Percentiles rank a stretch among this genome's conserved stretches.
phyloP scores from a whole-genome alignment of 2,888 invertebrate genomes.

The Cantharis flavilabris region DNA sequence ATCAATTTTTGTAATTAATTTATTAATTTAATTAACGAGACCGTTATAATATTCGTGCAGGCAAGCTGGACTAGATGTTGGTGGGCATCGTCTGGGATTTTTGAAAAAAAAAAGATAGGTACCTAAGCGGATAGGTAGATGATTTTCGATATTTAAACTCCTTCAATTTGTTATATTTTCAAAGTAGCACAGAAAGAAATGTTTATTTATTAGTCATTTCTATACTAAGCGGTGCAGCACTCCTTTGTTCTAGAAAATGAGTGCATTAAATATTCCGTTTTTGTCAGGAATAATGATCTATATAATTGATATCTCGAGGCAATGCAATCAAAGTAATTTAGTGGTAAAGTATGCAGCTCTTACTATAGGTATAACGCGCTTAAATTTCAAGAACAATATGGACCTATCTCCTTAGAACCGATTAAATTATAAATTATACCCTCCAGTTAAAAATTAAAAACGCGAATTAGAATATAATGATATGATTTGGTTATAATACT shows the following conservation, averaged over 20 bases:
- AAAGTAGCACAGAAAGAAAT: constrained; percentile 6
- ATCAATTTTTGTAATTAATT: constrained; percentile 27
- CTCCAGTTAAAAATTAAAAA: constrained; percentile 31
- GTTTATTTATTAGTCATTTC: constrained; percentile 13
- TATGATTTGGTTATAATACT: constrained; percentile 1
- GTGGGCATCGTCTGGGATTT: background rate
- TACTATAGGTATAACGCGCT: constrained; percentile 44
- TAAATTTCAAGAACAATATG: constrained; percentile 54
- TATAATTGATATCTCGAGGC: constrained; percentile 57
- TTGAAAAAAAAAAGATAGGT: too few relatives aligned
- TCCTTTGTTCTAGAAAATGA: constrained; percentile 51
- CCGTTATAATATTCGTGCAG: background rate
- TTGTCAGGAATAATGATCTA: constrained; percentile 55
- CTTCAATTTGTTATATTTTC: background rate
- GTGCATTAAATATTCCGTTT: constrained; percentile 55
- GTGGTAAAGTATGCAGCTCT: constrained; percentile 55
- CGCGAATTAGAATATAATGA: constrained; percentile 16
- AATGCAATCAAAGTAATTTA: constrained; percentile 55
- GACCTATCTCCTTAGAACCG: constrained; percentile 51
- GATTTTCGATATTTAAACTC: background rate
- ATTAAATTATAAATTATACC: constrained; percentile 49
- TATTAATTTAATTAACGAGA: background rate
- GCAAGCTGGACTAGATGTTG: background rate
- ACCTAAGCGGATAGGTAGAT: background rate
- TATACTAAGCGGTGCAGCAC: constrained; percentile 35